Evolutionary conservation across 2,797 vertebrate species (phyloP), one percentile per base, ranked within the genome.

Genomic region (Chrysocyon brachyurus): DNA sequence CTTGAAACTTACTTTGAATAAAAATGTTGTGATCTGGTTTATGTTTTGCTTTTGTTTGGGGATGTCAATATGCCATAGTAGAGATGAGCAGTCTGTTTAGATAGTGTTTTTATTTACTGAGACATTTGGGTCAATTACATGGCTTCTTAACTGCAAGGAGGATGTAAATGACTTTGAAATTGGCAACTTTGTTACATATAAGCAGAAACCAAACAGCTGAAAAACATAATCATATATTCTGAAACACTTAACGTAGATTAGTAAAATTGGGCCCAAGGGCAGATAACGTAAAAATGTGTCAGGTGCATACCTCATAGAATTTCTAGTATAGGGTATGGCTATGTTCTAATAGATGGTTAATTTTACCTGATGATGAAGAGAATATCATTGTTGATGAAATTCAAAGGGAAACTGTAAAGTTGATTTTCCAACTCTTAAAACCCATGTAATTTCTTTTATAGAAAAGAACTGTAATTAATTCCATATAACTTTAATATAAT

Each of bases 381-480:
- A 64, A 61, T 79, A 12, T 87, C 46, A 33, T 16, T 89, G n/a
- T 57, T 54, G 56, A 26, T 87, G 59, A 56, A 87, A 57, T 79
- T 92, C 26, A 21, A n/a, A 79, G 68, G 84, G 59, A 14, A 88
- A 10, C 59, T 49, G 5, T 59, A 73, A 54, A 59, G 12, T 22
- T 90, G 56, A 46, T 77, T 83, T 83, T 56, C 63, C 22, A 78
- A 17, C 46, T 33, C 19, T 83, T 59, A 70, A 75, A 92, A 77
- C 22, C 36, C 56, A 64, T 15, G 57, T 36, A 49, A 22, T 72
- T 64, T 54, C 3, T 63, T 84, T 77, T 49, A 79, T 96, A 31
- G 70, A 85, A 93, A 82, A 89, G 21, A 85, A 56, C 33, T 79
- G 26, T 68, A 79, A 70, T 73, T 52, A 92, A 84, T 73, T 84